Evolutionary conservation across 92 coral and sea anemone species (phyloP).

Genomic region (Porites lobata): DNA sequence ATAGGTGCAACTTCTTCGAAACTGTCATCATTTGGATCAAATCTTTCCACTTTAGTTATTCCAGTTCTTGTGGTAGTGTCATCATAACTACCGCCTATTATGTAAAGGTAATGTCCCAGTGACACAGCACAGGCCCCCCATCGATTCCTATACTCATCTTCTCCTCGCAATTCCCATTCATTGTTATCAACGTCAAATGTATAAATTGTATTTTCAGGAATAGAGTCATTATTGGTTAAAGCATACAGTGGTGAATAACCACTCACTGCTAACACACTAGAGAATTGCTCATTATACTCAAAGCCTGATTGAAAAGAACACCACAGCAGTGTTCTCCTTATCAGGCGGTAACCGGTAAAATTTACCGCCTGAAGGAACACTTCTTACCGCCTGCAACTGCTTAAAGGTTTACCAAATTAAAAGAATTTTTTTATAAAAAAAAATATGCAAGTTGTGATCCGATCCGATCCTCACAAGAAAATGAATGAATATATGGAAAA

Average conservation of each 20-base stretch:
- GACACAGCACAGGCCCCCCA: neutral
- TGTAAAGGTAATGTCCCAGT: neutral
- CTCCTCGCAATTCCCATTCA: neutral
- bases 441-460: too few relatives aligned
- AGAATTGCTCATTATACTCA: neutral
- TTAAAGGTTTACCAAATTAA: too few relatives aligned
- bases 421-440: too few relatives aligned
- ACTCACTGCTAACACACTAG: neutral
- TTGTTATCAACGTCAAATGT: neutral
- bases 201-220: neutral
- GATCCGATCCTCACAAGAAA: too few relatives aligned
- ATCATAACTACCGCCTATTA: neutral
- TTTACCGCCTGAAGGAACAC: too few relatives aligned
- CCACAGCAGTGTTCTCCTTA: too few relatives aligned
- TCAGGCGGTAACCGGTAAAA: too few relatives aligned
- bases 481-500: too few relatives aligned
- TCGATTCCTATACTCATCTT: neutral
- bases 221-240: neutral
- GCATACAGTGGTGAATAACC: neutral
- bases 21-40: neutral
- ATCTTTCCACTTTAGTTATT: neutral
- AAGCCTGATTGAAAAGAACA: neutral
- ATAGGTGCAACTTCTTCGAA: constrained; percentile 3
- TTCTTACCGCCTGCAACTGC: too few relatives aligned
- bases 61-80: neutral